Percentiles rank a stretch among this genome's conserved stretches.
Conservation (phyloP, 2,888 invertebrate species). For the Listrodromus nycthemerus region DNA sequence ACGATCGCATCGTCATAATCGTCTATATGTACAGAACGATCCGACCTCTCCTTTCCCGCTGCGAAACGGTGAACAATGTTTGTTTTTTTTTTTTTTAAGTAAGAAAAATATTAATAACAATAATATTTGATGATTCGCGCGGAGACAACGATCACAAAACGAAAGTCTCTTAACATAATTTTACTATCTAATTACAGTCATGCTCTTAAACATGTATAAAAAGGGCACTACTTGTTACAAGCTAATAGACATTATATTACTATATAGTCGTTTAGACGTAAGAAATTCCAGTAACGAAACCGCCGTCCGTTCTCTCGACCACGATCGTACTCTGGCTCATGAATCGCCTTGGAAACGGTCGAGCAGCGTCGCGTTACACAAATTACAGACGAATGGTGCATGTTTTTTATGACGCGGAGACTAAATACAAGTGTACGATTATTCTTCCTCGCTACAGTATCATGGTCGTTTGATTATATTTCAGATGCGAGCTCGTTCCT, state of each 20-base stretch:
- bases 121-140: not conserved
- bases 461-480: not conserved
- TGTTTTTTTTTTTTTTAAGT: not conserved
- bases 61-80: not conserved
- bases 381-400: not conserved
- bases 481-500: conserved; percentile 24
- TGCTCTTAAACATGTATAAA: conserved; percentile 43
- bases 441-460: not conserved
- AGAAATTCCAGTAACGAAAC: conserved; percentile 52
- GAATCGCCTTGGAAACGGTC: conserved; percentile 8
- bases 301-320: conserved; percentile 11
- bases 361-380: conserved; percentile 13
- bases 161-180: conserved; percentile 31
- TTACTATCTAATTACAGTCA: conserved; percentile 53
- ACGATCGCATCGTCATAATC: conserved; percentile 9
- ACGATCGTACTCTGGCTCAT: not conserved
- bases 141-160: conserved; percentile 13
- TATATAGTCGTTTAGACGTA: conserved; percentile 2
- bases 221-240: conserved; percentile 21
- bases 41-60: conserved; percentile 1
- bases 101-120: not conserved
- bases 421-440: conserved; percentile 15
- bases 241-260: conserved; percentile 37
- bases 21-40: conserved; percentile 23
- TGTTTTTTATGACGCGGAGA: not conserved